These are phyloP conservation scores for Drosophila macrospina DNA, from an alignment of 2,888 invertebrate species.

Conservation along the genomic window DNA sequence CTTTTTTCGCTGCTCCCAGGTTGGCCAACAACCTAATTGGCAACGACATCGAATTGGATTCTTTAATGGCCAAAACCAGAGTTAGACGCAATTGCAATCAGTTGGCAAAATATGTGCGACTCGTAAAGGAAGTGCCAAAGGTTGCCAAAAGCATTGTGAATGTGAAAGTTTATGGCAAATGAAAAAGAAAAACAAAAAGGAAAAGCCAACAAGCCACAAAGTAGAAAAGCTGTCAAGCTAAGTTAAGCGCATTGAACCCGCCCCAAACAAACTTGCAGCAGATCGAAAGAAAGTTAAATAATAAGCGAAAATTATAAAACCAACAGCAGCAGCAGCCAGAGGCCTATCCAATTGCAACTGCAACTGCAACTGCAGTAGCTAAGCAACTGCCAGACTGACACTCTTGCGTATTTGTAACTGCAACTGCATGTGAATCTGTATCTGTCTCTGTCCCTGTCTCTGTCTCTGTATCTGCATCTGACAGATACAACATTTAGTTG, in stretches of 20 bases:
- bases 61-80: slow-evolving; percentile 20
- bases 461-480: slow-evolving; percentile 27
- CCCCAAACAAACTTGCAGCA: slow-evolving; percentile 17
- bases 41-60: slow-evolving; percentile 26
- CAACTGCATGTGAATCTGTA: no score
- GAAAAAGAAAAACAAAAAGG: slow-evolving; percentile 28
- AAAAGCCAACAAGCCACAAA: slow-evolving; percentile 48
- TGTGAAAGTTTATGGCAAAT: slow-evolving; percentile 71
- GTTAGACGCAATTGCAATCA: slow-evolving; percentile 24
- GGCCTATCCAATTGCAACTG: slow-evolving; percentile 56
- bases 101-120: slow-evolving; percentile 9
- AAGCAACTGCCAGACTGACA: slow-evolving; percentile 30
- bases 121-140: slow-evolving; percentile 68
- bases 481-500: slow-evolving; percentile 40
- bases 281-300: slow-evolving; percentile 73
- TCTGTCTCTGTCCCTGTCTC: slow-evolving; percentile 33
- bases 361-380: slow-evolving; percentile 16
- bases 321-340: slow-evolving; percentile 33
- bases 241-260: slow-evolving; percentile 74
- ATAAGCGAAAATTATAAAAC: slow-evolving; percentile 59
- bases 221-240: slow-evolving; percentile 9
- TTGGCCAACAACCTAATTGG: slow-evolving; percentile 46
- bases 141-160: slow-evolving; percentile 55
- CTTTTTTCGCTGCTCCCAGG: slow-evolving; percentile 7
- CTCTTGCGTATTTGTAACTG: not conserved